phyloP scores from a whole-genome alignment of 2,888 invertebrate species.

The Orchesella flavescens region DNA sequence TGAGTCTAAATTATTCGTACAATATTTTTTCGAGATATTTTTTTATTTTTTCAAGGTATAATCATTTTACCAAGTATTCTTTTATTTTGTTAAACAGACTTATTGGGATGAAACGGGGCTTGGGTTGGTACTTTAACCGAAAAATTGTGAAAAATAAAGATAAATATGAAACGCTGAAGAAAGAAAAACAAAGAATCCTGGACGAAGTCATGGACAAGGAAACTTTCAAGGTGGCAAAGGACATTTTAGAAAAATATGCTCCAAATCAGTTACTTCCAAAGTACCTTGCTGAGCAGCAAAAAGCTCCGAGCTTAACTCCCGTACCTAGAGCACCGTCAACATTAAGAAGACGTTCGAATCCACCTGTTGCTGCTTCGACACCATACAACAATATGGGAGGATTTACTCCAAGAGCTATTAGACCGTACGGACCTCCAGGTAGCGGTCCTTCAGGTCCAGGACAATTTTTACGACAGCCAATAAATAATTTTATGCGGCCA shows the following conservation, averaged over 20 bases:
- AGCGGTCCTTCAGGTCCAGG: constrained; percentile 44
- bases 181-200: constrained; percentile 89
- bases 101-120: constrained; percentile 83
- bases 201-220: constrained; percentile 98
- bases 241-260: constrained; percentile 90
- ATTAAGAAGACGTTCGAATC: constrained; percentile 60
- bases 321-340: constrained; percentile 54
- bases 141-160: constrained; percentile 85
- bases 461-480: constrained; percentile 60
- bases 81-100: constrained; percentile 78
- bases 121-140: constrained; percentile 92
- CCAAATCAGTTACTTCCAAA: constrained; percentile 77
- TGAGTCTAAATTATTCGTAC: constrained; percentile 77
- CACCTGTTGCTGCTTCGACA: constrained; percentile 31
- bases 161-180: constrained; percentile 82
- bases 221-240: constrained; percentile 95
- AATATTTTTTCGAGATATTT: neutral
- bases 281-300: constrained; percentile 69
- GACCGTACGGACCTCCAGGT: constrained; percentile 45
- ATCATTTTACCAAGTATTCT: constrained; percentile 13
- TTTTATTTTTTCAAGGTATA: constrained; percentile 22
- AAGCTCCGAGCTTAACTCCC: constrained; percentile 50
- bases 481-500: constrained; percentile 58
- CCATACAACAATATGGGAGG: constrained; percentile 42
- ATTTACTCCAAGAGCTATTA: constrained; percentile 57